Evolutionary conservation across 2,797 vertebrate genomes (phyloP).

Genomic region (Eulemur mongoz): DNA sequence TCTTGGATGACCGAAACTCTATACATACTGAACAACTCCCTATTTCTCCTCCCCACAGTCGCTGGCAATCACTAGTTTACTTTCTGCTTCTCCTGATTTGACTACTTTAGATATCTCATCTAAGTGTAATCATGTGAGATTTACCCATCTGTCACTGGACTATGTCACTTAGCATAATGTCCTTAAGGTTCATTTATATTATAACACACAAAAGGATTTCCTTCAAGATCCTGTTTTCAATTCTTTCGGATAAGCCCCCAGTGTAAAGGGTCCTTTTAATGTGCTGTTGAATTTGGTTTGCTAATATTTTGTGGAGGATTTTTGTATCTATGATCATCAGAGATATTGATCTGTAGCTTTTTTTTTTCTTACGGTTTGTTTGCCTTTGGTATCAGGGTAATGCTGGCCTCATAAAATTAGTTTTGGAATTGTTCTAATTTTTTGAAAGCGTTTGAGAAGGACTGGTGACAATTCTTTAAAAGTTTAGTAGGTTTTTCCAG

Average conservation of each 20-base stretch:
- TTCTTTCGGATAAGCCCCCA: neutral
- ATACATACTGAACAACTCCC: neutral
- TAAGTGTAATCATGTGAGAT: neutral
- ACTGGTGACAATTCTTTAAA: neutral
- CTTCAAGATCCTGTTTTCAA: too few relatives aligned
- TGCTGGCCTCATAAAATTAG: too few relatives aligned
- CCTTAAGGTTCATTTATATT: too few relatives aligned
- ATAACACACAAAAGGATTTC: too few relatives aligned
- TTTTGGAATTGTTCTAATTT: too few relatives aligned
- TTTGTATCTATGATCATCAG: neutral
- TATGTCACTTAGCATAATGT: neutral
- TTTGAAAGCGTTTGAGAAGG: too few relatives aligned
- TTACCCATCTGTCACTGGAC: neutral
- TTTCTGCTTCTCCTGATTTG: neutral
- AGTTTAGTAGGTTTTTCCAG: neutral
- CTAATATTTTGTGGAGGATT: neutral
- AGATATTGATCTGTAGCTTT: too few relatives aligned
- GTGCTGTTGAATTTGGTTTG: neutral
- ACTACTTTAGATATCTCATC: neutral
- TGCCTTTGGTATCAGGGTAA: neutral
- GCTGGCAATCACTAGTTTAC: neutral
- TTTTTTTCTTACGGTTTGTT: neutral
- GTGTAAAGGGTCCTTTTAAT: neutral
- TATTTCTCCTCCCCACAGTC: neutral
- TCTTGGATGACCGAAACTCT: neutral